Evolutionary conservation across 2,888 invertebrate genomes (phyloP), one percentile per base, ranked within the genome.

Genomic region (Eutolmus rufibarbis): DNA sequence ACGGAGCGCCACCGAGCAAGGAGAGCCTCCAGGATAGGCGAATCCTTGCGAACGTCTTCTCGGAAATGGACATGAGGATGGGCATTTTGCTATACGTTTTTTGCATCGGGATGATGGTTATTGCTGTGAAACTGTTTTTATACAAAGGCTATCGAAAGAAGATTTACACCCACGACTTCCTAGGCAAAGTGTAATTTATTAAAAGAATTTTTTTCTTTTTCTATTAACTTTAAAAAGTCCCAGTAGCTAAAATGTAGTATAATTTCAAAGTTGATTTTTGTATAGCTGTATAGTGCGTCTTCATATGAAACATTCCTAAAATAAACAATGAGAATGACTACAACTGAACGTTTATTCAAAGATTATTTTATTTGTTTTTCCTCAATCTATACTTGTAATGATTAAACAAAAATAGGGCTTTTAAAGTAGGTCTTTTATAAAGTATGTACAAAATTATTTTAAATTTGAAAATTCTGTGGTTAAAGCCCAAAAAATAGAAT

Each of bases 111-210:
- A 95, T 97, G 92, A 94, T 97, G 92, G 93, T 96, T 90, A 91
- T 97, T 91, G 96, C 96, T 89, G 95, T 96, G 91, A 94, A 96
- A 91, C 94, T 96, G 92, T 96, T 97, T 92, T 94, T 96, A 89
- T 94, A 91, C 28, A 92, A 91, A 87, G 91, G 91, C 23, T 96
- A 96, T 92, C 95, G 95, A 91, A 97, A 96, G 92, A 96, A 96
- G 92, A 92, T 94, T 90, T 96, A 96, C 92, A 94, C 95, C 90
- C 95, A 95, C 93, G 95, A 95, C 91, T 91, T 95, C 89, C 92
- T 95, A 90, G 95, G 95, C 90, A 96, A 96, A 93, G 96, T 96
- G 91, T 96, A 94, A 94, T 56, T 31, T 74, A 31, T 28, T 43
- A n/a, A 12, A 5, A 74, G 5, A 40, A 19, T 84, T 12, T 19